Evolutionary conservation across 2,113 vertebrate genomes (phyloP), one percentile per base, ranked within the genome.

Genomic region (Neogobius melanostomus): DNA sequence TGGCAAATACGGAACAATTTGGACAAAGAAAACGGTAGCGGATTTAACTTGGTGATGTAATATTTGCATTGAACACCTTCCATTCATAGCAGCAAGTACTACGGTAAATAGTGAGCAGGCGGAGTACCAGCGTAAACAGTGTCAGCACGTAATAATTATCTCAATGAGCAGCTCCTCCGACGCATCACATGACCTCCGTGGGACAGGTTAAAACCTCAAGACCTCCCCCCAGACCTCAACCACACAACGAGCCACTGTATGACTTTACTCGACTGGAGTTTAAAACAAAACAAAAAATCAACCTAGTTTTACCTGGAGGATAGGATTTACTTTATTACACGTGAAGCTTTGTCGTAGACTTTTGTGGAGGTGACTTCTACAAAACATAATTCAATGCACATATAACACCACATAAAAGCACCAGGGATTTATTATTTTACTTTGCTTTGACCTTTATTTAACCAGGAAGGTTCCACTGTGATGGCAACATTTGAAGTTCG

Each of bases 111-210:
- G 59, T 45, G 42, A 61, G 8, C 42, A 43, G 6, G 44, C 42
- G 42, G 42, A 61, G 43, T 14, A 11, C 36, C 59, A 45, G 57
- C 43, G 28, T 43, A 60, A 60, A 60, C 28, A 36, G 28, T 42
- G 57, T 60, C 57, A 60, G 59, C 45, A 14, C 43, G 59, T 43
- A 61, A 61, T 61, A 61, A 61, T 61, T 61, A 61, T 61, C 59
- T 16, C 14, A 61, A 44, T 44, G 59, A 44, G 59, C 42, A 44
- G 59, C 59, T 61, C 36, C 42, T 61, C 59, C 44, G 59, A 61
- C 59, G 59, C 44, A 43, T 61, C 59, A 61, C 42, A 42, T 61
- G 59, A 61, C 14, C 36, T 61, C 42, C 7, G 2, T 50, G 59
- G 36, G 59, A 43, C 42, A 44, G 6, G 59, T 61, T 43, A 12